Conservation (phyloP, 2,888 invertebrate species). For the Drosophila borborema region DNA sequence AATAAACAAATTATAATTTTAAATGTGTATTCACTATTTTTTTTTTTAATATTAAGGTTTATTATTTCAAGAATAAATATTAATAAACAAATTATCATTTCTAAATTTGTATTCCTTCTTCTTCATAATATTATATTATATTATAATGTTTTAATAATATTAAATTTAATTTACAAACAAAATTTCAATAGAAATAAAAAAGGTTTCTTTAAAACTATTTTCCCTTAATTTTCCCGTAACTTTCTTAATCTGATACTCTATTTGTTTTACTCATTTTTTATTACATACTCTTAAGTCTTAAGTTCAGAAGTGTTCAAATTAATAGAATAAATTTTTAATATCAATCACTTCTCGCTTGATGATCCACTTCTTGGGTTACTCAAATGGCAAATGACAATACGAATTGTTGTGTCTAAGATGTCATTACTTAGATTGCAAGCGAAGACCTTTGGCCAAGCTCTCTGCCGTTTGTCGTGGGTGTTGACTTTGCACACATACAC, state of each 20-base stretch:
- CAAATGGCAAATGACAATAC: constrained; percentile 17
- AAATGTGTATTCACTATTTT: no score
- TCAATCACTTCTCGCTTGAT: constrained; percentile 10
- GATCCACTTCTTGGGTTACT: constrained; percentile 5
- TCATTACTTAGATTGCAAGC: constrained; percentile 38
- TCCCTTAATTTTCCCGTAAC: neutral
- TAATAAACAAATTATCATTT: no score
- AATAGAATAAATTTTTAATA: neutral
- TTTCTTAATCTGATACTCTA: neutral
- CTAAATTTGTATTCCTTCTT: no score
- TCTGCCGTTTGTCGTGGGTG: constrained; percentile 4
- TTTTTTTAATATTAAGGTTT: no score
- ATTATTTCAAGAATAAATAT: no score
- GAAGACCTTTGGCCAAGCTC: constrained; percentile 33
- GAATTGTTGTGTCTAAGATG: neutral
- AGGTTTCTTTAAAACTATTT: no score
- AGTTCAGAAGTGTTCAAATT: neutral
- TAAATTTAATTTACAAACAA: neutral
- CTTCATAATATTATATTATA: no score
- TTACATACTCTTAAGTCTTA: neutral
- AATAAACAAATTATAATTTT: no score
- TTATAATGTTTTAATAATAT: no score
- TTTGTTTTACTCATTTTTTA: neutral
- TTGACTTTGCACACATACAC: constrained; percentile 9
- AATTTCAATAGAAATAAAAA: neutral